Conservation (phyloP, 2,797 vertebrate species). For the Jordanella pulchra region DNA sequence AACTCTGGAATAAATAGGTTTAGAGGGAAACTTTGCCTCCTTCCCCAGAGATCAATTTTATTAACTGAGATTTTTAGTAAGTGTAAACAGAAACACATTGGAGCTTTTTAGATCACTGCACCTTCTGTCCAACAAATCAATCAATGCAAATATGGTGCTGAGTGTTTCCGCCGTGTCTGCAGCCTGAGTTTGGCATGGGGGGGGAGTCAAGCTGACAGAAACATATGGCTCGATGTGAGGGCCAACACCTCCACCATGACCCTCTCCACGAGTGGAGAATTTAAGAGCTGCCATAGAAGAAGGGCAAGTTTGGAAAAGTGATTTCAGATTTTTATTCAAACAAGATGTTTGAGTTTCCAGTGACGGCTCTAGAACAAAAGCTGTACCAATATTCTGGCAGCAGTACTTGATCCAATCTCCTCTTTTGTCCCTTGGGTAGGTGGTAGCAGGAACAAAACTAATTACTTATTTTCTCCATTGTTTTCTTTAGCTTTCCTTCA, state of each 20-base stretch:
- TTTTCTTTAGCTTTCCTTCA: too few relatives aligned
- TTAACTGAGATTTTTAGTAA: neutral
- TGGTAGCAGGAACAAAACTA: too few relatives aligned
- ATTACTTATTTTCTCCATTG: too few relatives aligned
- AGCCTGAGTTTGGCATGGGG: constrained; percentile 40
- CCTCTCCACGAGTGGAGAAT: constrained; percentile 24
- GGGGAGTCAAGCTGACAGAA: constrained; percentile 37
- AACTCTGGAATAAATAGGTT: too few relatives aligned
- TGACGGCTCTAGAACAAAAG: too few relatives aligned
- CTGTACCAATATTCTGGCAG: too few relatives aligned
- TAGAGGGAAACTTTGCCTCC: too few relatives aligned
- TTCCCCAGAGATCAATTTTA: too few relatives aligned
- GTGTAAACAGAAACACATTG: constrained; percentile 1
- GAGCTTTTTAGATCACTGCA: constrained; percentile 32
- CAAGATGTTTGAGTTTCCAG: neutral
- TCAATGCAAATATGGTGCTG: constrained; percentile 24
- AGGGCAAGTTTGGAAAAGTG: neutral
- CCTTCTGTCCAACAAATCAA: constrained; percentile 28
- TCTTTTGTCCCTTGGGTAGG: too few relatives aligned
- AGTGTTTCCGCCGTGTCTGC: constrained; percentile 30
- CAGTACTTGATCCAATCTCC: too few relatives aligned
- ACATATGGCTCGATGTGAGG: constrained; percentile 47
- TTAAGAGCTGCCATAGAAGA: constrained; percentile 16
- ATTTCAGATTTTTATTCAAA: neutral
- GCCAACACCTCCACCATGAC: constrained; percentile 49